Conservation (phyloP, 2,797 vertebrate genomes). For the Arctocebus calabarensis region DNA sequence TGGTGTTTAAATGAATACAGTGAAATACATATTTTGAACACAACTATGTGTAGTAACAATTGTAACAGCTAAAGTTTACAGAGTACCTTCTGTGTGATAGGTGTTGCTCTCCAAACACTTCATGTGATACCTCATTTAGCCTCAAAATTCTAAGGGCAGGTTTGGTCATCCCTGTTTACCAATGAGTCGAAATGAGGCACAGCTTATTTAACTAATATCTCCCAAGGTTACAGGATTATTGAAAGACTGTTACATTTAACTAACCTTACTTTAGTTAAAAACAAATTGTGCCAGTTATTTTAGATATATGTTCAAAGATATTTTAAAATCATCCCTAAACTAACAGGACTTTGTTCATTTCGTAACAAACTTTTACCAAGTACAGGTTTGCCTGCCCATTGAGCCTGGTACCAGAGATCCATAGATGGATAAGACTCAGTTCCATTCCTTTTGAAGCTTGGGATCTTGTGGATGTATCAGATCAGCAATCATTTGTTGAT, state of each 20-base stretch:
- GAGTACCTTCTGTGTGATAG: background rate
- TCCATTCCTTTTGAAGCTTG: background rate
- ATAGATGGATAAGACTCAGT: background rate
- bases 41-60: background rate
- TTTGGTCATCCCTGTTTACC: background rate
- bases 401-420: background rate
- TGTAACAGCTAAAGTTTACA: background rate
- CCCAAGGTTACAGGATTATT: background rate
- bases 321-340: background rate
- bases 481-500: background rate
- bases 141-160: background rate
- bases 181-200: background rate
- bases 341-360: background rate
- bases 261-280: background rate
- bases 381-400: background rate
- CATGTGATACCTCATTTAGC: background rate
- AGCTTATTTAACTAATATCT: conserved; percentile 21
- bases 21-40: background rate
- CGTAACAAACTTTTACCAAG: background rate
- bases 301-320: background rate
- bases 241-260: background rate
- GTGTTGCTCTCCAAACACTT: background rate
- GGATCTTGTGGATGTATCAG: background rate
- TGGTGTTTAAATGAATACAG: background rate
- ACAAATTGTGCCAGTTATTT: background rate